These are phyloP conservation scores for Drosophila leonis DNA, from an alignment of 2,888 invertebrate species.

Conservation along the genomic window DNA sequence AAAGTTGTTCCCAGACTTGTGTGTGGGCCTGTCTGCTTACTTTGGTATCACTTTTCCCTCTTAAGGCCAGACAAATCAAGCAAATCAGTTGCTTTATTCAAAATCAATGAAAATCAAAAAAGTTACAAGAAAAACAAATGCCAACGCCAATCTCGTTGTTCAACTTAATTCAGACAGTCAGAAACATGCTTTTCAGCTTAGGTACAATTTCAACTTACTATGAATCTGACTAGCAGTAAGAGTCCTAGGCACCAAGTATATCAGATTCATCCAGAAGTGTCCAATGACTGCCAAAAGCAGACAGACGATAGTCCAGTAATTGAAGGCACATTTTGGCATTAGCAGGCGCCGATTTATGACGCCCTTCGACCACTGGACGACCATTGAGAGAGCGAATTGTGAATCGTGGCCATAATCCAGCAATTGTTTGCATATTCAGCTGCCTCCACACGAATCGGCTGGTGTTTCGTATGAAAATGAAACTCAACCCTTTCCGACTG, in stretches of 20 bases:
- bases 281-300: conserved; percentile 69
- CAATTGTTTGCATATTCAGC: conserved; percentile 47
- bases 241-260: conserved; percentile 7
- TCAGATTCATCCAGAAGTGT: conserved; percentile 10
- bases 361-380: conserved; percentile 49
- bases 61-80: conserved; percentile 30
- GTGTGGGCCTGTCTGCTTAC: conserved; percentile 26
- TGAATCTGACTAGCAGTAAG: conserved; percentile 9
- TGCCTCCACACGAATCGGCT: conserved; percentile 3
- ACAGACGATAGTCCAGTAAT: conserved; percentile 23
- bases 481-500: conserved; percentile 18
- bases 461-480: conserved; percentile 40
- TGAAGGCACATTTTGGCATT: conserved; percentile 68
- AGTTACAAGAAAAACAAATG: conserved; percentile 5
- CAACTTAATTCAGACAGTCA: conserved; percentile 13
- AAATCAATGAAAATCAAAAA: conserved; percentile 35
- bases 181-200: conserved; percentile 31
- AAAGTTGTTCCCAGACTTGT: background rate
- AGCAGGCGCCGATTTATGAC: conserved; percentile 69
- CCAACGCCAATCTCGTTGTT: conserved; percentile 5
- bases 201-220: conserved; percentile 26
- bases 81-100: conserved; percentile 36
- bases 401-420: conserved; percentile 39
- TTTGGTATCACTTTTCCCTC: conserved; percentile 25
- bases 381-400: conserved; percentile 24